phyloP scores from a whole-genome alignment of 2,113 vertebrate genomes.

The Pterocles gutturalis region DNA sequence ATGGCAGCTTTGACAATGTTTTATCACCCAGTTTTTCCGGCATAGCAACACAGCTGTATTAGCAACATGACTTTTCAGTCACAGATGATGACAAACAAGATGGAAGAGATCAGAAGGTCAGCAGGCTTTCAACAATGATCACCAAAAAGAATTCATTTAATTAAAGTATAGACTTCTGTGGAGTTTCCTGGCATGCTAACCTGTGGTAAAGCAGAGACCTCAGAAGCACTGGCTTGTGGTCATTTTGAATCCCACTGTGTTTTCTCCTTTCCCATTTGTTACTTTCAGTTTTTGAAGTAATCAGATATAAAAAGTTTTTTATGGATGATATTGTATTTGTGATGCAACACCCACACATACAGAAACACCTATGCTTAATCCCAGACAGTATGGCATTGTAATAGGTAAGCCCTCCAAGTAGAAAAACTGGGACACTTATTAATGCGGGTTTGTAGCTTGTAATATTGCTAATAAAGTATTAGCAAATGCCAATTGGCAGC shows the following conservation, averaged over 20 bases:
- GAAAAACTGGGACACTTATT: not conserved
- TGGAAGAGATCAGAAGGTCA: conserved; percentile 25
- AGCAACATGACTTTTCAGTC: conserved; percentile 25
- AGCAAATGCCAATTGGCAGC: not conserved
- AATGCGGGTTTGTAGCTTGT: not conserved
- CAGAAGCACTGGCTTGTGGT: not conserved
- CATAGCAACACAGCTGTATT: conserved; percentile 19
- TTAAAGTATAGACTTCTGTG: not conserved
- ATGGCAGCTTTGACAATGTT: not conserved
- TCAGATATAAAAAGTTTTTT: not conserved
- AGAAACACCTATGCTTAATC: not conserved
- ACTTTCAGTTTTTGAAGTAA: not conserved
- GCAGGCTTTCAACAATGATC: not conserved
- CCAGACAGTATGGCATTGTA: not conserved
- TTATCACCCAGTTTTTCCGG: conserved; percentile 47
- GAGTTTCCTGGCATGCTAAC: not conserved
- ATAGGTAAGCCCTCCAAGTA: not conserved
- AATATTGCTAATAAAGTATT: not conserved
- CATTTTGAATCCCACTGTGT: not conserved
- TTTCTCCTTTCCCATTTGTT: not conserved
- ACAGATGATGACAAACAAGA: conserved; percentile 32
- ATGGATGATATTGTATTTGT: not conserved
- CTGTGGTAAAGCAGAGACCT: not conserved
- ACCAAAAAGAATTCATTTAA: not conserved
- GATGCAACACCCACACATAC: not conserved